Base-by-base conservation (phyloP, 92 coral and sea anemone species). In the Zoanthus sociatus region DNA sequence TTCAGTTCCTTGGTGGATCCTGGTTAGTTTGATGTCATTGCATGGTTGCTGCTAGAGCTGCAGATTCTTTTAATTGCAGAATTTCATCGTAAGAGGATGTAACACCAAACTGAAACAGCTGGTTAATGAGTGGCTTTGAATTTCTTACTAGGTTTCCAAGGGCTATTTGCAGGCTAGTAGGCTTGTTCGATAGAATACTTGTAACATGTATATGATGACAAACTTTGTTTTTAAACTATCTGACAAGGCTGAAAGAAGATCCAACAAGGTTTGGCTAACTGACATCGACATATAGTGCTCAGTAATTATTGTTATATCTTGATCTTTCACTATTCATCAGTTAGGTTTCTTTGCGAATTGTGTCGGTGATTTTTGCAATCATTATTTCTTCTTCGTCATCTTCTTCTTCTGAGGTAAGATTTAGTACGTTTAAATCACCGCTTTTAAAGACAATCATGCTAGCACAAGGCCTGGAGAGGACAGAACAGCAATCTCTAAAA, bases 161-260 rank as follows among this genome's bases (percentile, higher is more conserved):
- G 71, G 87, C 93, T 53, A 93, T 71, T 83, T 93, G 93, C 53
- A 93, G 93, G 73, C 83, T 77, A 9, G 93, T 61, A 17, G 68
- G 17, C 68, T 89, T 89, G 88, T 83, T 89, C 16, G 94, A 86
- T 4, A 92, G 77, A 72, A 73, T 77, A 86, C 88, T 72, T 20
- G 90, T 92, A 18, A 89, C 56, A 51, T 0, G 1, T 0, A 79
- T 88, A 84, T 71, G 95, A 91, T 17, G 92, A 89, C 66, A 92
- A 82, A 51, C 89, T 92, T 84, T 87, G n/a, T 10, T 32, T 92
- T 83, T 66, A 89, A 71, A 54, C 76, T 90, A 74, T 76, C 78
- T 37, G 83, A 21, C 30, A 92, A 32, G 79, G 90, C 90, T n/a
- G 90, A 90, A 46, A 93, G 76, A 84, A 93, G 95, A 68, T 84